phyloP scores from a whole-genome alignment of 2,888 invertebrate genomes.

The Thera britannica region DNA sequence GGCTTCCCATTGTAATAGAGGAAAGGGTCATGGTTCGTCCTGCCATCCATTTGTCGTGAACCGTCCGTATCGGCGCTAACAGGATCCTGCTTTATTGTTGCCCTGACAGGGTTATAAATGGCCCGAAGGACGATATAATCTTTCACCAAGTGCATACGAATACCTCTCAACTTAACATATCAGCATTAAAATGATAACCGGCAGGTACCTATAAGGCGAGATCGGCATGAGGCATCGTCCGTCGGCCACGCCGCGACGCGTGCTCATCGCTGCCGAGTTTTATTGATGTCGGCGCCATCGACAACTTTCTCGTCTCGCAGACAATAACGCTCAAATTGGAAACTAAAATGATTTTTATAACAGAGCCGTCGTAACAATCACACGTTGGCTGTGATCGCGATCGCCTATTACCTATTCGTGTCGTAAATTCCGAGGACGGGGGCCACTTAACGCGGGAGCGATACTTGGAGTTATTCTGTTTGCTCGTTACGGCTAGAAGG shows the following conservation, averaged over 20 bases:
- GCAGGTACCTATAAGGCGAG: conserved; percentile 56
- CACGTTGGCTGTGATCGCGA: conserved; percentile 62
- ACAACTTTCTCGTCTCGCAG: conserved; percentile 81
- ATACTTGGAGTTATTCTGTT: conserved; percentile 78
- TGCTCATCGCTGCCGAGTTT: conserved; percentile 68
- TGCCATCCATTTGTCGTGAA: conserved; percentile 71
- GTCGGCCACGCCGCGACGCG: conserved; percentile 57
- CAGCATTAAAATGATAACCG: conserved; percentile 65
- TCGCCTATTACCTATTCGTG: conserved; percentile 62
- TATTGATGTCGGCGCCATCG: conserved; percentile 82
- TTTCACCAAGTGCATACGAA: conserved; percentile 44
- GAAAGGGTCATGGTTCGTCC: conserved; percentile 64
- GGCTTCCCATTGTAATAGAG: conserved; percentile 57
- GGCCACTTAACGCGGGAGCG: conserved; percentile 80
- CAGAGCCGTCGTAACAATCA: conserved; percentile 62
- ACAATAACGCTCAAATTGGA: conserved; percentile 81
- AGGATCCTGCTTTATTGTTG: conserved; percentile 75
- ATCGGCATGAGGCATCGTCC: conserved; percentile 63
- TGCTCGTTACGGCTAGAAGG: conserved; percentile 80
- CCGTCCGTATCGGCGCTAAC: conserved; percentile 62
- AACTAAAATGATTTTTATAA: conserved; percentile 79
- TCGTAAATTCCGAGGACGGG: conserved; percentile 75
- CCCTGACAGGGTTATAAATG: conserved; percentile 76
- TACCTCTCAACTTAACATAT: conserved; percentile 61
- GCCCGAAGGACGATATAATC: conserved; percentile 67